phyloP scores from a whole-genome alignment of 2,113 vertebrate genomes.

The Benitochromis conjunctus region DNA sequence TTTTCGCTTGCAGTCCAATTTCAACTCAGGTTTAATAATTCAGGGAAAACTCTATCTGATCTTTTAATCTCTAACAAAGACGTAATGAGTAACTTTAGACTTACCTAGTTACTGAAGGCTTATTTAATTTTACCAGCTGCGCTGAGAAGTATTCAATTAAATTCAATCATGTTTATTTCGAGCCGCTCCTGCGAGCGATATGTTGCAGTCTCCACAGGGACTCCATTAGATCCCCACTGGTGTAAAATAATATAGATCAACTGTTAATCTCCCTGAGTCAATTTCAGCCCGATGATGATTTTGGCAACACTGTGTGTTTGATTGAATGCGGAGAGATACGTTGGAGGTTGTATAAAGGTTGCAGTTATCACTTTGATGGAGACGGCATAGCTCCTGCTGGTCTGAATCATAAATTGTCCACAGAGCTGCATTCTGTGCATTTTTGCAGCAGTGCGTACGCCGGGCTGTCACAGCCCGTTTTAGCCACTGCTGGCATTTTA shows the following conservation, averaged over 20 bases:
- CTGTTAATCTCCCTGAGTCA: not conserved
- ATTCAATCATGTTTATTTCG: not conserved
- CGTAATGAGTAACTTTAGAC: not conserved
- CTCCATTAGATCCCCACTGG: not conserved
- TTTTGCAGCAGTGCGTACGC: not conserved
- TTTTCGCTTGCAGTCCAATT: not conserved
- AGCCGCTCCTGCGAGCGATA: not conserved
- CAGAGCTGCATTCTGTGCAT: not conserved
- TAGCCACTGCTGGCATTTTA: not conserved
- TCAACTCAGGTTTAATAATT: not conserved
- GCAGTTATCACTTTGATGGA: not conserved
- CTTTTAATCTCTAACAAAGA: not conserved
- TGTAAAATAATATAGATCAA: not conserved
- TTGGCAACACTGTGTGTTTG: not conserved
- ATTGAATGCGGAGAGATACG: constrained; percentile 8
- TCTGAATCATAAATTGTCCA: constrained; percentile 9
- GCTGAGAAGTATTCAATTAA: not conserved
- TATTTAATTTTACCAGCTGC: not conserved
- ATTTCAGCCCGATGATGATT: not conserved
- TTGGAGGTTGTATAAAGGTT: not conserved
- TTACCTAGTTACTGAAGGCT: not conserved
- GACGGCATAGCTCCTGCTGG: not conserved
- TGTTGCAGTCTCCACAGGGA: not conserved
- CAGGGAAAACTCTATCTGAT: not conserved
- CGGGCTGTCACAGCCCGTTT: not conserved